phyloP scores from a whole-genome alignment of 2,888 invertebrate species.

The Eumacrocentrus americanus region DNA sequence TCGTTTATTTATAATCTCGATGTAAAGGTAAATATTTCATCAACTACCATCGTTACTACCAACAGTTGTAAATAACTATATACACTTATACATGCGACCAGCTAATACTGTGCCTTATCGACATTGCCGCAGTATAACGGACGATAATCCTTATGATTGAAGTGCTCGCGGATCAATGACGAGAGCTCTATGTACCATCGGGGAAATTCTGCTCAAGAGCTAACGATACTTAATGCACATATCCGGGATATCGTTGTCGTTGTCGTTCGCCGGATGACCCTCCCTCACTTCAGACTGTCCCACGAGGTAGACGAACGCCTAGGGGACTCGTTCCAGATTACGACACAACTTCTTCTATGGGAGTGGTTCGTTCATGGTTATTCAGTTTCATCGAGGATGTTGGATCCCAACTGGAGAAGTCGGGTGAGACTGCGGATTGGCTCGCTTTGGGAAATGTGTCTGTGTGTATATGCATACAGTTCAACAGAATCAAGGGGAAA shows the following conservation, averaged over 20 bases:
- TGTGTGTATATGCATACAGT: conserved; percentile 21
- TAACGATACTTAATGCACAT: too few relatives aligned
- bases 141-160: conserved; percentile 7
- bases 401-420: conserved; percentile 28
- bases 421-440: conserved; percentile 34
- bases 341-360: conserved; percentile 31
- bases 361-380: conserved; percentile 26
- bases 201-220: not conserved
- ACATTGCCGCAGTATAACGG: not conserved
- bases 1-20: too few relatives aligned
- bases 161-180: conserved; percentile 16
- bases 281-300: not conserved
- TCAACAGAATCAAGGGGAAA: conserved; percentile 47
- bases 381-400: conserved; percentile 23
- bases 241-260: too few relatives aligned
- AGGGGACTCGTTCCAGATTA: conserved; percentile 31
- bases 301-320: conserved; percentile 17
- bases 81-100: not conserved
- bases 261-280: too few relatives aligned
- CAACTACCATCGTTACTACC: too few relatives aligned
- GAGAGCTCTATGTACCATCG: not conserved
- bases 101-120: conserved; percentile 9
- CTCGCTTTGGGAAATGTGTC: conserved; percentile 31
- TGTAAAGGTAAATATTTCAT: conserved; percentile 6
- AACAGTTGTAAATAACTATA: too few relatives aligned